These are phyloP conservation scores for Macroramphosus scolopax DNA, from an alignment of 2,797 vertebrate genomes.

Conservation along the genomic window DNA sequence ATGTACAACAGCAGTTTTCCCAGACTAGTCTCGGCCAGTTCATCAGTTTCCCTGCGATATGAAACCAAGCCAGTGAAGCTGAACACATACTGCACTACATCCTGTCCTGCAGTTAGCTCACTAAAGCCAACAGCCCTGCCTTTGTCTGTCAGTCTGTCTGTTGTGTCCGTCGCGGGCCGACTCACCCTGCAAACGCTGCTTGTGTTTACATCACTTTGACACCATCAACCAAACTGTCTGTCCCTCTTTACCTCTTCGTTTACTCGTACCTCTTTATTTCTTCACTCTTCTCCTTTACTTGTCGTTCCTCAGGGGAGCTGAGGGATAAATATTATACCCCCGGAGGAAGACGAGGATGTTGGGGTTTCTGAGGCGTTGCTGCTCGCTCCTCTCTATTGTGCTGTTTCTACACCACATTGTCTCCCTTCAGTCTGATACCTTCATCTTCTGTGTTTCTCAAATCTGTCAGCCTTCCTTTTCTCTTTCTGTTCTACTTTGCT, in stretches of 20 bases:
- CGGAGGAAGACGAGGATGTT: slow-evolving; percentile 5
- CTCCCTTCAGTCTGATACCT: slow-evolving; percentile 11
- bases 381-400: no score
- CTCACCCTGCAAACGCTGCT: slow-evolving; percentile 8
- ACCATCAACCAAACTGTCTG: slow-evolving; percentile 9
- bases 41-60: slow-evolving; percentile 44
- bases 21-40: slow-evolving; percentile 28
- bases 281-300: background rate
- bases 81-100: slow-evolving; percentile 37
- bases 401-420: slow-evolving; percentile 2
- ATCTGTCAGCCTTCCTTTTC: background rate
- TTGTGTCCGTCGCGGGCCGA: slow-evolving; percentile 9
- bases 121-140: slow-evolving; percentile 17
- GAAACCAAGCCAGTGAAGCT: slow-evolving; percentile 48
- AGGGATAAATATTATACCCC: slow-evolving; percentile 1
- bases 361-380: no score
- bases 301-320: slow-evolving; percentile 1
- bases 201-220: slow-evolving; percentile 10
- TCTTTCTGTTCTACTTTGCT: background rate
- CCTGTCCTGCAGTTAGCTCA: slow-evolving; percentile 40
- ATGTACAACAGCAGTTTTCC: slow-evolving; percentile 36
- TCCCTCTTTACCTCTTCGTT: no score
- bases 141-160: background rate
- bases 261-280: no score
- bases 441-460: slow-evolving; percentile 1